Evolutionary conservation across 92 coral and sea anemone genomes (phyloP).

Genomic region (Bergia puertoricense): DNA sequence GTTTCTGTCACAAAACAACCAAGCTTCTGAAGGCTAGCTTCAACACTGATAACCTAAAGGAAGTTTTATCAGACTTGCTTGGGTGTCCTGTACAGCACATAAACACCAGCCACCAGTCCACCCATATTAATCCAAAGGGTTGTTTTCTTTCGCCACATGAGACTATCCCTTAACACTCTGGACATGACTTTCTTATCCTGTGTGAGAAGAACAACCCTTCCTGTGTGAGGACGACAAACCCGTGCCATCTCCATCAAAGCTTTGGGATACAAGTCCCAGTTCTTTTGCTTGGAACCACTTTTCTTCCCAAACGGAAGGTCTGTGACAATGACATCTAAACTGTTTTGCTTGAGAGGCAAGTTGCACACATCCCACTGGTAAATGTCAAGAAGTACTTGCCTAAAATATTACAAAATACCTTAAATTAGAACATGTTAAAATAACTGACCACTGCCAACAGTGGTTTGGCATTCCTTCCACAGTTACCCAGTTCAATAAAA

Average conservation of each 20-base stretch:
- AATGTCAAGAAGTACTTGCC: slow-evolving; percentile 66
- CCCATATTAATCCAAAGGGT: slow-evolving; percentile 98
- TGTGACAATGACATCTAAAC: slow-evolving; percentile 80
- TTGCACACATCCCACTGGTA: slow-evolving; percentile 88
- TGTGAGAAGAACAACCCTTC: slow-evolving; percentile 92
- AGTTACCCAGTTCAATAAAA: neutral
- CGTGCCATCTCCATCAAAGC: slow-evolving; percentile 90
- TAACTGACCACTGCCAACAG: neutral
- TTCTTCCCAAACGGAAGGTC: slow-evolving; percentile 99
- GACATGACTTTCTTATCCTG: slow-evolving; percentile 96
- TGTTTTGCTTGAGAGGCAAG: slow-evolving; percentile 81
- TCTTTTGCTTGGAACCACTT: slow-evolving; percentile 89
- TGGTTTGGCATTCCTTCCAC: too few relatives aligned
- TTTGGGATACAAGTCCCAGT: slow-evolving; percentile 91
- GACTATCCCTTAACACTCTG: slow-evolving; percentile 63
- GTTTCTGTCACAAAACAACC: too few relatives aligned
- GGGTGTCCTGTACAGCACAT: slow-evolving; percentile 77
- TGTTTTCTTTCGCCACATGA: slow-evolving; percentile 71
- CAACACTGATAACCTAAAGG: neutral
- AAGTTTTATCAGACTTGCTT: slow-evolving; percentile 26
- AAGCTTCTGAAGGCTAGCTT: too few relatives aligned
- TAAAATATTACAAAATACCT: neutral
- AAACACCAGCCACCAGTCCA: slow-evolving; percentile 85
- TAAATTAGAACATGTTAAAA: neutral
- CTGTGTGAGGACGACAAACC: slow-evolving; percentile 75